phyloP scores from a whole-genome alignment of 2,113 vertebrate species.

The Mugil cephalus region DNA sequence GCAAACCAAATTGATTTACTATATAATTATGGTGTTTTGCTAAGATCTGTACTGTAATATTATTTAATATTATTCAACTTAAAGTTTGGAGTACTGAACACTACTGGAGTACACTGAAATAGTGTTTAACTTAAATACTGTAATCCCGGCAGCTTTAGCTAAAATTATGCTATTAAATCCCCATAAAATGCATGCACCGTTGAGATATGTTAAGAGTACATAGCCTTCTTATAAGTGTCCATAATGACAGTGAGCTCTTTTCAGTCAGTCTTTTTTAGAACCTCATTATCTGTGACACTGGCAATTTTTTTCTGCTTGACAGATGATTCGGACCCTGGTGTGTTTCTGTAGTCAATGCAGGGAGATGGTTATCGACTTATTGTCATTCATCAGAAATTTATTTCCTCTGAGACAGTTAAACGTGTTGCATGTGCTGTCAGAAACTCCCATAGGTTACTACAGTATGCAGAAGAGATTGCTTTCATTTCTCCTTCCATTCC shows the following conservation, averaged over 20 bases:
- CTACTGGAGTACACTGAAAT: too few relatives aligned
- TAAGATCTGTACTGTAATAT: too few relatives aligned
- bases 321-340: conserved; percentile 6
- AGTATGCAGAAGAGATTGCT: too few relatives aligned
- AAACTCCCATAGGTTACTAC: not conserved
- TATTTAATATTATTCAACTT: too few relatives aligned
- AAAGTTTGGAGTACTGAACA: too few relatives aligned
- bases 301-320: conserved; percentile 3
- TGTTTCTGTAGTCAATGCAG: conserved; percentile 1
- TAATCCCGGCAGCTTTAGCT: not conserved
- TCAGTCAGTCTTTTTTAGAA: conserved; percentile 1
- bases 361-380: conserved; percentile 4
- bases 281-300: conserved; percentile 15
- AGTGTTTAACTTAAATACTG: too few relatives aligned
- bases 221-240: not conserved
- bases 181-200: not conserved
- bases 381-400: conserved; percentile 23
- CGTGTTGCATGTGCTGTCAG: conserved; percentile 14
- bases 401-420: conserved; percentile 7
- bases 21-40: too few relatives aligned
- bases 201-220: not conserved
- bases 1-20: too few relatives aligned
- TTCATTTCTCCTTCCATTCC: too few relatives aligned
- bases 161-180: not conserved
- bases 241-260: not conserved